Evolutionary conservation across 2,888 invertebrate genomes (phyloP).

Genomic region (Tolmerus cingulatus): DNA sequence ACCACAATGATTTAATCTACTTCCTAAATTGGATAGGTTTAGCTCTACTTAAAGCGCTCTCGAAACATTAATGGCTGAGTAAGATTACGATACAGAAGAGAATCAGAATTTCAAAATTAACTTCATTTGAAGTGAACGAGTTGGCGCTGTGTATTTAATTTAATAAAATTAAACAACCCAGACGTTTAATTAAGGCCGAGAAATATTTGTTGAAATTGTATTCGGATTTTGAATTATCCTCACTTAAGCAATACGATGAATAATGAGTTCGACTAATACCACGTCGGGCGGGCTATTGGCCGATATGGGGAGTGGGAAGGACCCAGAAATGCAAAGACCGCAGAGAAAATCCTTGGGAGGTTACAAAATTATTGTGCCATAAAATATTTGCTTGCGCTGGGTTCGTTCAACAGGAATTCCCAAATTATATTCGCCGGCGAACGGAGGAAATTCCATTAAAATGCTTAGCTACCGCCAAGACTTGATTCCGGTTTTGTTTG

Average conservation of each 20-base stretch:
- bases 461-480: conserved; percentile 27
- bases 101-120: neutral
- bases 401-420: conserved; percentile 33
- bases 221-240: neutral
- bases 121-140: neutral
- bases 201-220: neutral
- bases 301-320: neutral
- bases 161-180: neutral
- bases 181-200: neutral
- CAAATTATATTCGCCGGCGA: conserved; percentile 27
- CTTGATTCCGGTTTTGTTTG: conserved; percentile 34
- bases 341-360: conserved; percentile 9
- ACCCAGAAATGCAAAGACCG: conserved; percentile 9
- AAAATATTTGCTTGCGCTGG: conserved; percentile 17
- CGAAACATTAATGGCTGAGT: neutral
- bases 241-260: neutral
- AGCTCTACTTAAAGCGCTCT: neutral
- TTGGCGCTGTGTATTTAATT: neutral
- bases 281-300: neutral
- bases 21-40: neutral
- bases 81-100: neutral
- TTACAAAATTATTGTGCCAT: conserved; percentile 35
- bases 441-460: conserved; percentile 25
- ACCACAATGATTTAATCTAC: too few relatives aligned
- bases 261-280: neutral